phyloP scores from a whole-genome alignment of 2,113 vertebrate species.

The Cyanoliseus patagonus region DNA sequence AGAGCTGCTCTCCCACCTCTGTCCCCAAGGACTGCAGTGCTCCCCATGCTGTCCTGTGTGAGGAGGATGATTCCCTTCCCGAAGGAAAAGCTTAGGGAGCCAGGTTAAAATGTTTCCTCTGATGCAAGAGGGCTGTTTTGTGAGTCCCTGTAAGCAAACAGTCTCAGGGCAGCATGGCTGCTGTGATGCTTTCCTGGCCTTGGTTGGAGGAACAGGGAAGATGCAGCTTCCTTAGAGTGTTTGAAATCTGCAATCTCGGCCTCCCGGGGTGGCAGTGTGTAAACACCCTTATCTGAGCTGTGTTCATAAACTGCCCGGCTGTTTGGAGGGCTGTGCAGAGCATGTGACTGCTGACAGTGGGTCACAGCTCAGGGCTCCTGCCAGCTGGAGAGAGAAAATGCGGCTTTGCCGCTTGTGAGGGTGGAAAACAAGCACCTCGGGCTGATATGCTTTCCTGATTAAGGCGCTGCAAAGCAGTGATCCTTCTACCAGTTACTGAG shows the following conservation, averaged over 20 bases:
- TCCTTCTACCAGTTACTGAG: background rate
- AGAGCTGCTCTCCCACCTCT: background rate
- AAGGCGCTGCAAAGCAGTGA: background rate
- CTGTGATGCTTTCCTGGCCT: background rate
- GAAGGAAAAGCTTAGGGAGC: rapidly evolving
- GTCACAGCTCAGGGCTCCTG: constrained; percentile 1
- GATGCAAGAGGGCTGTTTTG: background rate
- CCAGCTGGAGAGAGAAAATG: constrained; percentile 1
- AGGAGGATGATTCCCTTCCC: background rate
- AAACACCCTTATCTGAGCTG: constrained; percentile 43
- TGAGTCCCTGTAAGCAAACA: background rate
- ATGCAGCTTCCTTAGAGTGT: background rate
- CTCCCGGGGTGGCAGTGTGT: background rate
- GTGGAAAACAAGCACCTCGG: background rate
- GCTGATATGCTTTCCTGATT: background rate
- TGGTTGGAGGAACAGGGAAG: background rate
- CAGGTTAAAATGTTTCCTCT: background rate
- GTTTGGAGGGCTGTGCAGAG: background rate
- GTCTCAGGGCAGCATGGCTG: rapidly evolving
- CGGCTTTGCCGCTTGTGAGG: background rate
- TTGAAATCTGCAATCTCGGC: constrained; percentile 2
- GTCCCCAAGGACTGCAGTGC: background rate
- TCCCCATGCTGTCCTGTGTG: rapidly evolving
- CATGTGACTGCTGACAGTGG: constrained; percentile 51
- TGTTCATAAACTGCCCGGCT: constrained; percentile 34